phyloP scores from a whole-genome alignment of 2,797 vertebrate genomes.

The Yasuhikotakia modesta region DNA sequence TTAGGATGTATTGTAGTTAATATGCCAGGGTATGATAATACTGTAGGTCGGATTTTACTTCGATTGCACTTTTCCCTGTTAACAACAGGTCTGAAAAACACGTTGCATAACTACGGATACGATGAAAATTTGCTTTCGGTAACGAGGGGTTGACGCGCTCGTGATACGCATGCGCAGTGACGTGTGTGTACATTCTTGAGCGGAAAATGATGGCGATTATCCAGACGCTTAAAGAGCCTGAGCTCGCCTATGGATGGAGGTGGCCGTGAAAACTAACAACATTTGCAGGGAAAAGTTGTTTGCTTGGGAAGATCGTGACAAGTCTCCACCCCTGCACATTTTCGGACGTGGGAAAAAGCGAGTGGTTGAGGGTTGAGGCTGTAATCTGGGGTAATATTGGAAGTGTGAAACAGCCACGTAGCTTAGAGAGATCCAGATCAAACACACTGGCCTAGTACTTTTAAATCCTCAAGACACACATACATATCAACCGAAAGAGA shows the following conservation, averaged over 20 bases:
- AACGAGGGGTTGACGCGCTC: not conserved
- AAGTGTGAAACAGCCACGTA: conserved; percentile 46
- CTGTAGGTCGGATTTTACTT: not conserved
- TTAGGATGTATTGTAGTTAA: not conserved
- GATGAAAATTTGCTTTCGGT: conserved; percentile 7
- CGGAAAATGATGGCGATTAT: conserved; percentile 57
- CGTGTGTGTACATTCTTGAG: conserved; percentile 62
- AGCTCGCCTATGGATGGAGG: conserved; percentile 44
- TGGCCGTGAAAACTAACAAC: conserved; percentile 41
- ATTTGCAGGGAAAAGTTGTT: conserved; percentile 40
- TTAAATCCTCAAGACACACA: conserved; percentile 3
- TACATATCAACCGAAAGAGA: conserved; percentile 10
- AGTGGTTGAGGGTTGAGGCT: conserved; percentile 20
- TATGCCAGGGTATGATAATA: not conserved
- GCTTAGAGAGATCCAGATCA: conserved; percentile 64
- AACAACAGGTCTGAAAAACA: conserved; percentile 1
- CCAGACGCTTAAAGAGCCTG: conserved; percentile 57
- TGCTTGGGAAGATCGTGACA: conserved; percentile 2
- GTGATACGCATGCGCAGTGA: conserved; percentile 59
- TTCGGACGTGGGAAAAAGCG: conserved; percentile 15
- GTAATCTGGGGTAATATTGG: conserved; percentile 25
- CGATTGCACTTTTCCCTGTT: not conserved
- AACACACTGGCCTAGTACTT: conserved; percentile 61
- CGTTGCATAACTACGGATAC: not conserved
- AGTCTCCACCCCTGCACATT: not conserved